phyloP scores from a whole-genome alignment of 2,888 invertebrate species.

The Steromphala cineraria region DNA sequence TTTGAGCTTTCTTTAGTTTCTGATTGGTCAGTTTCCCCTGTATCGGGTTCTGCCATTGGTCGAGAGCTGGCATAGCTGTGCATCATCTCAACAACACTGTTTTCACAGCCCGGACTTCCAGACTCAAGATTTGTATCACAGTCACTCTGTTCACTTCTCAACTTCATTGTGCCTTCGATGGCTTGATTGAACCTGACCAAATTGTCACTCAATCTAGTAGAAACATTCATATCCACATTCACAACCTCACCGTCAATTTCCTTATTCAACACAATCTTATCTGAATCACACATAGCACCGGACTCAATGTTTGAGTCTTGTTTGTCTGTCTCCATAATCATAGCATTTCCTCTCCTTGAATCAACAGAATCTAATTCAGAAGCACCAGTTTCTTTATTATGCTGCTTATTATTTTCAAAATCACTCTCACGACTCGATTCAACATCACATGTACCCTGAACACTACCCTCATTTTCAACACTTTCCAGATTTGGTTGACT shows the following conservation, averaged over 20 bases:
- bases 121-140: conserved; percentile 13
- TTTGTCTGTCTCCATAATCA: not conserved
- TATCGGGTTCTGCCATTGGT: conserved; percentile 13
- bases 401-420: too few relatives aligned
- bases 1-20: conserved; percentile 8
- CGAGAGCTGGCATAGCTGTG: conserved; percentile 50
- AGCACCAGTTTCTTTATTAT: too few relatives aligned
- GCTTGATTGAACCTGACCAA: conserved; percentile 36
- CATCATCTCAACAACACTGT: conserved; percentile 54
- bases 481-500: not conserved
- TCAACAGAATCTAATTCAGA: too few relatives aligned
- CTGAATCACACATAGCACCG: too few relatives aligned
- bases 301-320: too few relatives aligned
- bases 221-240: not conserved
- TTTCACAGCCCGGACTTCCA: not conserved
- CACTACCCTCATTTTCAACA: too few relatives aligned
- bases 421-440: too few relatives aligned
- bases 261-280: too few relatives aligned
- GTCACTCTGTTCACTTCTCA: conserved; percentile 20
- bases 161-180: conserved; percentile 36
- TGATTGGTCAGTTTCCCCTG: conserved; percentile 10
- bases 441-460: too few relatives aligned
- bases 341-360: too few relatives aligned
- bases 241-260: too few relatives aligned
- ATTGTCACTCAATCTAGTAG: conserved; percentile 18